Evolutionary conservation across 2,888 invertebrate genomes (phyloP).

Genomic region (Tenthredo amoena): DNA sequence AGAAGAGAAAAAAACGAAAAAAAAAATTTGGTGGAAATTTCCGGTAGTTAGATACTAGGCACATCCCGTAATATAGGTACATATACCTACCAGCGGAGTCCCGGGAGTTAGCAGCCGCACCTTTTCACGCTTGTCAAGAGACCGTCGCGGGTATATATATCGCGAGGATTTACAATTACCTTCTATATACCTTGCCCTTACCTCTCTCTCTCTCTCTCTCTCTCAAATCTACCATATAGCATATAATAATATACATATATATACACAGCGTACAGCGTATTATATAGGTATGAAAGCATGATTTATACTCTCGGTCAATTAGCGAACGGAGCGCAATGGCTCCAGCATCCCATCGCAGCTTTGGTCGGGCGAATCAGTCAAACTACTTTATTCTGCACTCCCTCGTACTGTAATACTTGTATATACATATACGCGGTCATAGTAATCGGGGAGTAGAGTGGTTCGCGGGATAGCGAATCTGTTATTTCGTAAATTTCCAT

Average conservation of each 20-base stretch:
- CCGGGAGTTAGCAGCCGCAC: neutral
- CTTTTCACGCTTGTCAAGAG: constrained; percentile 22
- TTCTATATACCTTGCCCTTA: neutral
- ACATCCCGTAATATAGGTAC: neutral
- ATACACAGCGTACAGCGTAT: neutral
- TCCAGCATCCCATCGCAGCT: neutral
- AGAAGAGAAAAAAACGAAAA: neutral
- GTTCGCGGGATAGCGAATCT: constrained; percentile 5
- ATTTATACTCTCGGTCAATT: constrained; percentile 19
- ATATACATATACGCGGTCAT: neutral
- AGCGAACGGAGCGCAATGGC: neutral
- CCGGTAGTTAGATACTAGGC: neutral
- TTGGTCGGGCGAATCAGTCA: neutral
- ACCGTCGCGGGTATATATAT: neutral
- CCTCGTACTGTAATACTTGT: neutral
- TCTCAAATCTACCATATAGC: neutral
- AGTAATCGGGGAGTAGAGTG: neutral
- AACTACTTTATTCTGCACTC: neutral
- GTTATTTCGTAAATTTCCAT: constrained; percentile 5
- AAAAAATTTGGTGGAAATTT: neutral
- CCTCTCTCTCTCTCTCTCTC: neutral
- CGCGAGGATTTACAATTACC: constrained; percentile 11
- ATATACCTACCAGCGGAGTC: neutral
- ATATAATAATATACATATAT: neutral
- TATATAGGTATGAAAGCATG: neutral